A percentile compares a stretch with the other conserved stretches of the same genome.
These are phyloP conservation scores for Gadus chalcogrammus DNA, from an alignment of 2,113 vertebrate genomes.

Conservation along the genomic window DNA sequence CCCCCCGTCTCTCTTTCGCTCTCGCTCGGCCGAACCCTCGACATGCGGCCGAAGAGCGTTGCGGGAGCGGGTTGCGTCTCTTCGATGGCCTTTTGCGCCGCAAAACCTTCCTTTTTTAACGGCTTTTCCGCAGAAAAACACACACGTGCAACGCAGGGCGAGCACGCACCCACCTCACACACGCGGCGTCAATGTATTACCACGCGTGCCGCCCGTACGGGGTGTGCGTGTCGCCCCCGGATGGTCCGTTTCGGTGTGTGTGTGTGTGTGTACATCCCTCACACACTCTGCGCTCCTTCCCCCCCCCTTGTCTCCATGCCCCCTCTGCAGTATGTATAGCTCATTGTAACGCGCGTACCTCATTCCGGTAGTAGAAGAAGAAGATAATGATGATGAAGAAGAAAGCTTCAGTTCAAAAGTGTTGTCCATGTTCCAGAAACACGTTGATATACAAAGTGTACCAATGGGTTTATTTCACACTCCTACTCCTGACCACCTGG, in stretches of 20 bases:
- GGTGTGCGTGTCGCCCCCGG: too few species aligned
- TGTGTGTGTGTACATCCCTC: constrained; percentile 23
- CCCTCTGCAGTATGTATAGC: background rate
- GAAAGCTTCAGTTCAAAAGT: too few species aligned
- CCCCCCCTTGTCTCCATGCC: too few species aligned
- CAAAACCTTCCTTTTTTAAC: background rate
- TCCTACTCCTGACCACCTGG: too few species aligned
- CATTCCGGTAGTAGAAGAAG: background rate
- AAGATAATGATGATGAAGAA: background rate
- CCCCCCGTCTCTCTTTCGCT: background rate
- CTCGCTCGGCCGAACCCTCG: background rate
- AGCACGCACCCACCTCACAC: background rate
- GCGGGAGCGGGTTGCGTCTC: background rate
- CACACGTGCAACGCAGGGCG: constrained; percentile 15
- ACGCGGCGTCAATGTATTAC: background rate
- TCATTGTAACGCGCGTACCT: constrained; percentile 15
- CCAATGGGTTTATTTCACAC: too few species aligned
- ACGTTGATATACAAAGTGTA: constrained; percentile 2
- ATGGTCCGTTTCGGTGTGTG: too few species aligned
- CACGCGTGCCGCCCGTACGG: background rate
- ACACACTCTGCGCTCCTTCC: background rate
- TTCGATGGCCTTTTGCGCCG: background rate
- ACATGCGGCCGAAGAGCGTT: background rate
- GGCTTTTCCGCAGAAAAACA: too few species aligned
- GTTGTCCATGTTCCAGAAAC: constrained; percentile 1